Conservation (phyloP, 92 coral and sea anemone genomes). For the Porites evermanni region DNA sequence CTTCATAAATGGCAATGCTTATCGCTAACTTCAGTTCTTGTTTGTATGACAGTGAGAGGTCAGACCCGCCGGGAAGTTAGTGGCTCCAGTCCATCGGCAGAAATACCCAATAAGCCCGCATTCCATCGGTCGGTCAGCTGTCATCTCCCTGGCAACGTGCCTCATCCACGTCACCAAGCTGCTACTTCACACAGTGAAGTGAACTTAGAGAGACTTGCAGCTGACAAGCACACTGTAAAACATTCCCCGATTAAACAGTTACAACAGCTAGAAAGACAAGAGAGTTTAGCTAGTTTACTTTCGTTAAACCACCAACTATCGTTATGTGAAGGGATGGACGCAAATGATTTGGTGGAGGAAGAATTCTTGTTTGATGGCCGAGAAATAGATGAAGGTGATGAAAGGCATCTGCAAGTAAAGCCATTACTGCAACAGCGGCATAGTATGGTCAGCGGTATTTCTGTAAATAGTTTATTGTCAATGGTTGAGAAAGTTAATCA, state of each 20-base stretch:
- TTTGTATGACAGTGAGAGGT: background rate
- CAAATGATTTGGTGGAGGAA: slow-evolving; percentile 19
- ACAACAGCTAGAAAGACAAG: slow-evolving; percentile 11
- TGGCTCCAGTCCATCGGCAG: background rate
- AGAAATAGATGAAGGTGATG: slow-evolving; percentile 6
- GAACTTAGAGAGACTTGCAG: slow-evolving; percentile 17
- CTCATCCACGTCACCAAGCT: slow-evolving; percentile 20
- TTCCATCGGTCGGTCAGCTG: slow-evolving; percentile 39
- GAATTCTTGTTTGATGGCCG: slow-evolving; percentile 1
- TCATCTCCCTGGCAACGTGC: slow-evolving; percentile 36
- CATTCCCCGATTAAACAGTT: slow-evolving; percentile 2
- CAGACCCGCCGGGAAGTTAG: background rate
- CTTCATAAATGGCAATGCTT: too few relatives aligned
- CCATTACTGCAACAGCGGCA: slow-evolving; percentile 20
- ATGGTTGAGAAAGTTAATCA: slow-evolving; percentile 49
- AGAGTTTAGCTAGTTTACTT: slow-evolving; percentile 25
- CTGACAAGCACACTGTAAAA: slow-evolving; percentile 12
- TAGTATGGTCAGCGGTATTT: slow-evolving; percentile 21
- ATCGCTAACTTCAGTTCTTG: too few relatives aligned
- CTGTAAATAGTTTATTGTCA: slow-evolving; percentile 38
- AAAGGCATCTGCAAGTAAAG: background rate
- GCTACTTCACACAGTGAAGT: slow-evolving; percentile 28
- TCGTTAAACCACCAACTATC: slow-evolving; percentile 41
- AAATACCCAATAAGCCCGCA: background rate
- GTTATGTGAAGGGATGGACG: slow-evolving; percentile 31